These are phyloP conservation scores for Pogonus chalceus DNA, from an alignment of 1,140 invertebrate genomes.

Conservation along the genomic window DNA sequence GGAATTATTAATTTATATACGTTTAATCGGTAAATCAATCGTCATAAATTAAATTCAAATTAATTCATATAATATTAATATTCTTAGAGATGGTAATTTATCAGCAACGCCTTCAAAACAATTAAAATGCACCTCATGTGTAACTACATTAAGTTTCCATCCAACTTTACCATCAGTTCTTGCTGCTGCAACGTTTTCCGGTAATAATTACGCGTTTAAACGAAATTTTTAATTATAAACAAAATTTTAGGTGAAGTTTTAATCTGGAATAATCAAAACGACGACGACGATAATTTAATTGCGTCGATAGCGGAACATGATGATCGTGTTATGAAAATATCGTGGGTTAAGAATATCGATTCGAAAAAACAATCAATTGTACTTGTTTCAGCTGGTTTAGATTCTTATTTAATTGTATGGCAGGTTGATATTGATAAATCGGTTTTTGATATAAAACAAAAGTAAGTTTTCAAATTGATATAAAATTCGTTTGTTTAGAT, in stretches of 20 bases:
- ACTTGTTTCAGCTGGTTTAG: constrained; percentile 27
- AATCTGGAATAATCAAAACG: constrained; percentile 29
- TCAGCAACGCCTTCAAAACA: not conserved
- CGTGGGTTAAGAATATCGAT: constrained; percentile 27
- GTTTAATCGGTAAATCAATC: not conserved
- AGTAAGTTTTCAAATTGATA: constrained; percentile 17
- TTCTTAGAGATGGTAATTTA: constrained; percentile 1
- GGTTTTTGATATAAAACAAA: constrained; percentile 20
- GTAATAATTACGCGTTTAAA: constrained; percentile 14
- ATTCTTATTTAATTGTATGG: constrained; percentile 29
- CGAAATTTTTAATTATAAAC: constrained; percentile 7
- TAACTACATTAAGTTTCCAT: constrained; percentile 1
- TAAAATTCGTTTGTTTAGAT: constrained; percentile 5
- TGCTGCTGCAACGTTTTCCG: constrained; percentile 25
- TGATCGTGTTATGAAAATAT: constrained; percentile 24
- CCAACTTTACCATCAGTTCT: constrained; percentile 1
- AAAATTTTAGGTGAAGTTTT: constrained; percentile 23
- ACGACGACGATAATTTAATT: constrained; percentile 22
- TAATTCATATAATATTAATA: not conserved
- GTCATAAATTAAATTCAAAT: not conserved
- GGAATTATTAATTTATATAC: not conserved
- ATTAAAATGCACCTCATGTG: not conserved
- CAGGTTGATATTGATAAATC: constrained; percentile 19
- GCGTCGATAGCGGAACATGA: constrained; percentile 23
- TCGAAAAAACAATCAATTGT: constrained; percentile 17